Evolutionary conservation across 2,113 vertebrate species (phyloP), one percentile per base, ranked within the genome.

Genomic region (Melospiza melodia): DNA sequence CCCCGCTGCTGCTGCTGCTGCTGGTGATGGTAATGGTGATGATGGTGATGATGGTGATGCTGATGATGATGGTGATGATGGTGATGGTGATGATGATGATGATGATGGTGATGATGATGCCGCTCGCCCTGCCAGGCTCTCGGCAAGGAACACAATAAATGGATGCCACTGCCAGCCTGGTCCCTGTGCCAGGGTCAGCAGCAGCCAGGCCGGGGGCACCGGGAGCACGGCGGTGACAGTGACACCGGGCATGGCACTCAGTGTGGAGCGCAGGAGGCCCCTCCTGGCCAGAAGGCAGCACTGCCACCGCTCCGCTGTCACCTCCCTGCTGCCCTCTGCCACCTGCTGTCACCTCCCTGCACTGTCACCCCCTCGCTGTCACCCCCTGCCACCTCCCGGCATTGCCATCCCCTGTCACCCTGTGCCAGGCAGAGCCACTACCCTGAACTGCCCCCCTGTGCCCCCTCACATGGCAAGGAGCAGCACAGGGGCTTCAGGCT

Each of bases 41-140:
- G 39, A 39, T 39, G 39, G 12, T 39, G 39, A 12, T 39, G 39
- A 39, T 39, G 39, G 5, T 39, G 39, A 11, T 39, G 37, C 5
- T 39, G 39, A 39, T 39, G 39, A 5, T 39, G 11, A 39, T 39
- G 39, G 3, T 41, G 61, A 0, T 39, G 25, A 1, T 28, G 59
- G 2, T 14, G 39, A 3, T 30, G 57, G 1, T 30, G 57, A 1
- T 16, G 52, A 0, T 30, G 43, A 2, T 15, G 30, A 2, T n/a
- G 54, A 1, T 11, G 54, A 2, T 11, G 54, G 0, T 52, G 51
- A 6, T 28, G 51, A 10, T 9, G 57, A 9, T 31, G 39, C 7
- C 4, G 33, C 33, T 63, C 2, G 39, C 52, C 4, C 30, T 10
- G 68, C 49, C 43, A 1, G 37, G 37, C 63, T 46, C 3, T 1